Percentiles rank a stretch among this genome's conserved stretches.
Evolutionary conservation across 2,113 vertebrate genomes (phyloP).

Genomic region (Archocentrus centrarchus): DNA sequence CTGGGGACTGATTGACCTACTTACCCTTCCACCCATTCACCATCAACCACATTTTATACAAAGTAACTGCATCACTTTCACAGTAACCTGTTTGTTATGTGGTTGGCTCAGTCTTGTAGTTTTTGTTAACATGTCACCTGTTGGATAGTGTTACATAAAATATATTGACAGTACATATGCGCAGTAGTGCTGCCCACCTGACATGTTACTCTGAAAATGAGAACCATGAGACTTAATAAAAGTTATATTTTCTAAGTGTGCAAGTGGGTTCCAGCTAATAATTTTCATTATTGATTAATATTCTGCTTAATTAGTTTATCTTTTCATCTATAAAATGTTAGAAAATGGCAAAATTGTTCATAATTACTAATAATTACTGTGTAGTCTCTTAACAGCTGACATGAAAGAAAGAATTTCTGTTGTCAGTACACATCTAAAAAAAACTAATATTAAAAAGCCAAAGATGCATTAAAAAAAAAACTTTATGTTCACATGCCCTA

Average conservation of each 20-base stretch:
- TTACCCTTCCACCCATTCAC: conserved; percentile 60
- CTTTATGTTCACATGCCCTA: not conserved
- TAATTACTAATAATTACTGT: not conserved
- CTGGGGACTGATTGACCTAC: conserved; percentile 65
- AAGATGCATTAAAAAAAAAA: not conserved
- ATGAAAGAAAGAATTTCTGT: not conserved
- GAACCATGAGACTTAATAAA: not conserved
- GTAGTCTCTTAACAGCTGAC: not conserved
- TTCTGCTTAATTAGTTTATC: not conserved
- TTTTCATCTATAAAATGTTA: not conserved
- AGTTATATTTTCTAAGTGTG: not conserved
- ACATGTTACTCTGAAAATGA: not conserved
- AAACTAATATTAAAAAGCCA: not conserved
- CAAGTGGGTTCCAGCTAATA: not conserved
- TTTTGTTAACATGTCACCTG: conserved; percentile 53
- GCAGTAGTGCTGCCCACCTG: not conserved
- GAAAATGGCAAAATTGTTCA: not conserved
- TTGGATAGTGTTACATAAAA: conserved; percentile 20
- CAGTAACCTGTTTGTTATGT: conserved; percentile 72
- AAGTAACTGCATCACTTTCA: conserved; percentile 65
- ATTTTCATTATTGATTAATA: not conserved
- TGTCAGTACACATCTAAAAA: not conserved
- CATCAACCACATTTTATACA: conserved; percentile 63
- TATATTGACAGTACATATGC: not conserved
- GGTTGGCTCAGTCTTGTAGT: conserved; percentile 57